These are phyloP conservation scores for Rhinichthys klamathensis DNA, from an alignment of 2,113 vertebrate species.

Conservation along the genomic window DNA sequence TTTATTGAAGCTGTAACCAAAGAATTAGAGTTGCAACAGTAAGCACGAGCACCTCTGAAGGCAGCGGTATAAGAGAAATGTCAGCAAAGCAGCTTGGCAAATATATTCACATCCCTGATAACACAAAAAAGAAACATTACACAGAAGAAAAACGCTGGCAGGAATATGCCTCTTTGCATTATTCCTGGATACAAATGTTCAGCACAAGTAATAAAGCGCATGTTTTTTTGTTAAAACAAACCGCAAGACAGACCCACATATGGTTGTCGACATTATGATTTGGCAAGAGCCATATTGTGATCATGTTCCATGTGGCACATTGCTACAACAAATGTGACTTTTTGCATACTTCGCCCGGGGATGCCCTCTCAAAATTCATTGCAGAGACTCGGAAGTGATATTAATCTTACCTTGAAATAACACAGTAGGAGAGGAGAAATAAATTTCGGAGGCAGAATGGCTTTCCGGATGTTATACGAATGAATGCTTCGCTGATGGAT, in stretches of 20 bases:
- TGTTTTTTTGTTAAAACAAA: conserved; percentile 30
- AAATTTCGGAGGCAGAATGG: conserved; percentile 51
- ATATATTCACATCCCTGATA: conserved; percentile 43
- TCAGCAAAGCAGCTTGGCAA: conserved; percentile 7
- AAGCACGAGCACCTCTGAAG: conserved; percentile 34
- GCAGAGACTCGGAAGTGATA: conserved; percentile 39
- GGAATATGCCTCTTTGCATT: conserved; percentile 34
- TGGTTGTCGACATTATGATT: conserved; percentile 55
- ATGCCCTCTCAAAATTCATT: conserved; percentile 50
- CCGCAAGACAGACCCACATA: conserved; percentile 29
- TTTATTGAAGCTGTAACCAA: conserved; percentile 20
- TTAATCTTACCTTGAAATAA: conserved; percentile 60
- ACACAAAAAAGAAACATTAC: conserved; percentile 44
- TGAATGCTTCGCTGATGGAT: conserved; percentile 56
- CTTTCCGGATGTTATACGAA: conserved; percentile 45
- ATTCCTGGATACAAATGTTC: conserved; percentile 37
- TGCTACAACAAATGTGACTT: conserved; percentile 41
- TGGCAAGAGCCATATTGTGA: conserved; percentile 35
- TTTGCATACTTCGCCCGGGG: conserved; percentile 45
- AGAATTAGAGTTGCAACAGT: neutral
- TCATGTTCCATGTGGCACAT: conserved; percentile 5
- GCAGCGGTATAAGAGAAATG: neutral
- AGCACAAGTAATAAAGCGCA: conserved; percentile 34
- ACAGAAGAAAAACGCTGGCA: conserved; percentile 39
- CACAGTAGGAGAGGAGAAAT: conserved; percentile 41